Conservation (phyloP, 2,888 invertebrate genomes). For the Eupithecia vulgata region DNA sequence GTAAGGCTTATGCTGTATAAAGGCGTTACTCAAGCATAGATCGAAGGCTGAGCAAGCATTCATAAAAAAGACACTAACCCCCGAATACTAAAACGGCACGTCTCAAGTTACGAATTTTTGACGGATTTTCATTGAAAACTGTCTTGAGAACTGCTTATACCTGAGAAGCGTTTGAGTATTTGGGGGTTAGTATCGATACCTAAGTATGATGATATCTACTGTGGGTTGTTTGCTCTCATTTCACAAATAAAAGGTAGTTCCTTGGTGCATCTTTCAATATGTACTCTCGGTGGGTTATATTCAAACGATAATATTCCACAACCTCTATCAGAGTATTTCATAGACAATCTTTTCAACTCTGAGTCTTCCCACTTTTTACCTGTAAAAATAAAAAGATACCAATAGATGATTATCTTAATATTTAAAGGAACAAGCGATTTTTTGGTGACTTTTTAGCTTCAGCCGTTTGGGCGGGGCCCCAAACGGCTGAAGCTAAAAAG, state of each 20-base stretch:
- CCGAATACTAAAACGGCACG: no score
- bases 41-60: no score
- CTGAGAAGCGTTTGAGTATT: no score
- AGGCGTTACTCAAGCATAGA: background rate
- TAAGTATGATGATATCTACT: background rate
- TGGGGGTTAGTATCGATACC: background rate
- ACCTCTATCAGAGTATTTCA: background rate
- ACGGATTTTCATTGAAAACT: no score
- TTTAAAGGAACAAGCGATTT: no score
- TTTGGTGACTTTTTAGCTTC: no score
- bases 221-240: constrained; percentile 33
- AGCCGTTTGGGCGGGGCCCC: no score
- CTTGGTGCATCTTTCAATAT: constrained; percentile 22
- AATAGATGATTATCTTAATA: no score
- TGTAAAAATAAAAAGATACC: constrained; percentile 37
- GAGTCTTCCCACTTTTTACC: constrained; percentile 47
- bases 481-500: no score
- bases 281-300: constrained; percentile 13
- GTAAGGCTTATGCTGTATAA: background rate
- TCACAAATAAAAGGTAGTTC: constrained; percentile 47
- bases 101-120: no score
- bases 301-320: background rate
- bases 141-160: no score
- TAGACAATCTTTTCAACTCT: constrained; percentile 20
- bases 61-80: no score